Conservation (phyloP, 2,888 invertebrate species). For the Onchidella celtica region DNA sequence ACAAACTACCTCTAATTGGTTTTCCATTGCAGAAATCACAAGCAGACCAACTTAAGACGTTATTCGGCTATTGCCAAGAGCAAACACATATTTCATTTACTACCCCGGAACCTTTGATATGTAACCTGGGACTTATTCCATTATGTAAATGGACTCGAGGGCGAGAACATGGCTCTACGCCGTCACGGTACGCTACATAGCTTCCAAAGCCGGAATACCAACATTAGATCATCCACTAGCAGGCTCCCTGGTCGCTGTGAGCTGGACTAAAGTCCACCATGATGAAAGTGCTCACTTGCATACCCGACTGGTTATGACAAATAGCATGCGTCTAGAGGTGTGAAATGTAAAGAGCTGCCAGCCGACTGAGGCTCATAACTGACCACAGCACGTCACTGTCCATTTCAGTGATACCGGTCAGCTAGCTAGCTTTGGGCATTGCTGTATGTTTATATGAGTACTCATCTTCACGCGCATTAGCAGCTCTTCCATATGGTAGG, state of each 20-base stretch:
- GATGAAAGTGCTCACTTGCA: not conserved
- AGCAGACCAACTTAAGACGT: not conserved
- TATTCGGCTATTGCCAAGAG: not conserved
- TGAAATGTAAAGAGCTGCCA: slow-evolving; percentile 20
- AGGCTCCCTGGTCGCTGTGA: not conserved
- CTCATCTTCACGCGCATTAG: not conserved
- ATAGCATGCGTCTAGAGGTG: slow-evolving; percentile 13
- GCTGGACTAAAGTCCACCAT: not conserved
- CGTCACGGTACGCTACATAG: not conserved
- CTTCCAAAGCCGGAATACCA: not conserved
- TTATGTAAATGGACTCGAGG: not conserved
- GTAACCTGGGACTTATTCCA: not conserved
- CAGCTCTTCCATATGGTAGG: not conserved
- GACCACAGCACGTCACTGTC: slow-evolving; percentile 11
- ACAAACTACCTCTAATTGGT: not conserved
- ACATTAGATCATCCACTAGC: not conserved
- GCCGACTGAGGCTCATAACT: slow-evolving; percentile 6
- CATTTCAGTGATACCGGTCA: not conserved
- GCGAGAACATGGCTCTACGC: not conserved
- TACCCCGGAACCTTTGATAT: not conserved
- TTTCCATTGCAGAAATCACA: slow-evolving; percentile 12
- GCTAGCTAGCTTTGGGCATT: not conserved
- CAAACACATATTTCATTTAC: not conserved
- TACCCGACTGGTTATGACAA: slow-evolving; percentile 10
- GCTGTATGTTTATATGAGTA: not conserved